Evolutionary conservation across 2,797 vertebrate species (phyloP).

Genomic region (Knipowitschia caucasica): DNA sequence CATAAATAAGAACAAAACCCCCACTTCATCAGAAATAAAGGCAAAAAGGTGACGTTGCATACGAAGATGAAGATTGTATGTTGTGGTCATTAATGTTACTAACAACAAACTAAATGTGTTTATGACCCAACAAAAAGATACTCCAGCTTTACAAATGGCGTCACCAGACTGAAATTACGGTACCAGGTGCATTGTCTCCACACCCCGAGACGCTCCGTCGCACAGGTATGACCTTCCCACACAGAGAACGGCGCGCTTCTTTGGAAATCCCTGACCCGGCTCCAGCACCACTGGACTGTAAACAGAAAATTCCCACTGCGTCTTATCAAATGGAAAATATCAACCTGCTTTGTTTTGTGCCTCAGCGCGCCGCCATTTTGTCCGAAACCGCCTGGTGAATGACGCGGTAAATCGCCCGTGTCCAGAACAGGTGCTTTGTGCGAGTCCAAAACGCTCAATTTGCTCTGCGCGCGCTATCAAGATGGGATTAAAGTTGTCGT

Average conservation of each 20-base stretch:
- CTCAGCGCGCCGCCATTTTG: neutral
- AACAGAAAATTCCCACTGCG: constrained; percentile 58
- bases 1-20: too few species aligned
- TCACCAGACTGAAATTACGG: too few species aligned
- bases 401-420: constrained; percentile 25
- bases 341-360: constrained; percentile 69
- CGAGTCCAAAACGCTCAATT: constrained; percentile 5
- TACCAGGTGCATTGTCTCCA: too few species aligned
- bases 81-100: too few species aligned
- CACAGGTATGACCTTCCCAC: constrained; percentile 57
- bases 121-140: too few species aligned
- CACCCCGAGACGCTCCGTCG: constrained; percentile 37
- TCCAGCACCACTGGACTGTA: constrained; percentile 59
- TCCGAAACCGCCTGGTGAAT: neutral
- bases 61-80: too few species aligned
- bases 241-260: constrained; percentile 19
- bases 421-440: constrained; percentile 28
- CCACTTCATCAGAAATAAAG: too few species aligned
- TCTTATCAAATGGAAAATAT: constrained; percentile 72
- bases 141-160: neutral
- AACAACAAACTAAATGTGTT: too few species aligned
- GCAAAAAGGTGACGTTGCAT: too few species aligned
- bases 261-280: constrained; percentile 60
- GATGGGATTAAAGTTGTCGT: constrained; percentile 30
- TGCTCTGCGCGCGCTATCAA: constrained; percentile 4